These are phyloP conservation scores for Chiridota heheva DNA, from an alignment of 35 echinoderm and acorn worm species.

Conservation along the genomic window DNA sequence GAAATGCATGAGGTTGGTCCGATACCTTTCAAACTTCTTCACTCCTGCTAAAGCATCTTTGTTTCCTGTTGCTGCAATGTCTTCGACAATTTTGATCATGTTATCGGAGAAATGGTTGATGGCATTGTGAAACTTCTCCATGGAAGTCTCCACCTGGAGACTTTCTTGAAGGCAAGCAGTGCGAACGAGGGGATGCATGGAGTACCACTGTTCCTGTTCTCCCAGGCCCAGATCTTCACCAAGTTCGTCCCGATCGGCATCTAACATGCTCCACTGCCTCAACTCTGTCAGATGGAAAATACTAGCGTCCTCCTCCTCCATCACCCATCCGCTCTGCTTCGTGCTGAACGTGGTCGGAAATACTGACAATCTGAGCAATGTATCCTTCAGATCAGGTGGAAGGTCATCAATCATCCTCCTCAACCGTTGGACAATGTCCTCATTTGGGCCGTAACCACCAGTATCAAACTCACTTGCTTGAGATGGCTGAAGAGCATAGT, in stretches of 20 bases:
- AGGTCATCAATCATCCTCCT: constrained; percentile 17
- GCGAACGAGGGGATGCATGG: constrained; percentile 28
- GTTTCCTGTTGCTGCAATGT: constrained; percentile 14
- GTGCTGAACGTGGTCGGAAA: constrained; percentile 35
- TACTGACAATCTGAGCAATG: constrained; percentile 18
- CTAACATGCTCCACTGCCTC: constrained; percentile 33
- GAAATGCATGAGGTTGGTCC: constrained; percentile 36
- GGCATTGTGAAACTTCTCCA: constrained; percentile 38
- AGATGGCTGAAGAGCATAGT: background rate
- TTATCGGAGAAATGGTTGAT: constrained; percentile 9
- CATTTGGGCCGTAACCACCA: constrained; percentile 4
- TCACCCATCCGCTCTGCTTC: background rate
- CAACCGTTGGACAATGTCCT: constrained; percentile 29
- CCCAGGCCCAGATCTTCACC: background rate
- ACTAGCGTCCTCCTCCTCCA: constrained; percentile 12
- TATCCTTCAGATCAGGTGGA: constrained; percentile 17
- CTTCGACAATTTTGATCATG: constrained; percentile 11
- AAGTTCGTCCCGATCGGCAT: constrained; percentile 11
- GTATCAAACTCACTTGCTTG: constrained; percentile 1
- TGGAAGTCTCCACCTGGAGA: constrained; percentile 11
- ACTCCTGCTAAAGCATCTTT: constrained; percentile 14
- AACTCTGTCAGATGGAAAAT: constrained; percentile 14
- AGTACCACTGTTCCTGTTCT: constrained; percentile 35
- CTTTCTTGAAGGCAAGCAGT: constrained; percentile 27
- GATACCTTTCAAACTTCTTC: constrained; percentile 28